Evolutionary conservation across 2,113 vertebrate species (phyloP).

Genomic region (Callopanchax toddi): DNA sequence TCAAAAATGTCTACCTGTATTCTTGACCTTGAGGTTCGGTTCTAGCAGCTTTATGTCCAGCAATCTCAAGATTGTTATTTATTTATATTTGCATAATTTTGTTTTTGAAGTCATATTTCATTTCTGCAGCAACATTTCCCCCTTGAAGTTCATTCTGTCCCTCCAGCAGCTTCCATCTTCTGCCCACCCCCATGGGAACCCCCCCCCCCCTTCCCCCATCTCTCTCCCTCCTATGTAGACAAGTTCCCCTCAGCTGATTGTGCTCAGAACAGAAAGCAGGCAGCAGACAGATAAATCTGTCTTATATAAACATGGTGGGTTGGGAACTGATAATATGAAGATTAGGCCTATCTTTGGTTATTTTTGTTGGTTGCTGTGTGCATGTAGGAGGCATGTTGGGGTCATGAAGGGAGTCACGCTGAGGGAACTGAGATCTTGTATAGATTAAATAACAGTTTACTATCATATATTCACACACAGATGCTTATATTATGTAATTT

Average conservation of each 20-base stretch:
- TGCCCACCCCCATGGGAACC: constrained; percentile 44
- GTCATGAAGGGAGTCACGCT: no score
- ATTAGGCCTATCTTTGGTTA: constrained; percentile 86
- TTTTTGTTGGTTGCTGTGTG: constrained; percentile 69
- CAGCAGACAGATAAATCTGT: constrained; percentile 50
- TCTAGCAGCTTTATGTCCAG: neutral
- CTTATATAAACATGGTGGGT: constrained; percentile 44
- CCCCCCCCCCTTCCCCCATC: no score
- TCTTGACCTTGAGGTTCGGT: no score
- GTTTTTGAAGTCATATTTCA: constrained; percentile 8
- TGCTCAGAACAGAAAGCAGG: constrained; percentile 61
- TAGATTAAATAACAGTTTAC: no score
- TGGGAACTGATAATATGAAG: constrained; percentile 73
- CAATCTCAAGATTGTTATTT: neutral
- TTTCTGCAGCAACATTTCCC: neutral
- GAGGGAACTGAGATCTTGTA: no score
- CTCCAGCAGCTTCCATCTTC: constrained; percentile 30
- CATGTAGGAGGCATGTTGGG: constrained; percentile 1
- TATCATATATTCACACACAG: no score
- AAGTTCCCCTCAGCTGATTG: constrained; percentile 34
- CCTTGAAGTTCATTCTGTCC: constrained; percentile 15
- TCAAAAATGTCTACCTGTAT: no score
- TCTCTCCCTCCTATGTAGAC: constrained; percentile 31
- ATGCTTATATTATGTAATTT: no score
- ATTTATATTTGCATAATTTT: no score